A percentile compares a stretch with the other conserved stretches of the same genome.
Evolutionary conservation across 37 sponge, comb jelly and placozoan genomes (phyloP).

Genomic region (Theonella swinhoei): DNA sequence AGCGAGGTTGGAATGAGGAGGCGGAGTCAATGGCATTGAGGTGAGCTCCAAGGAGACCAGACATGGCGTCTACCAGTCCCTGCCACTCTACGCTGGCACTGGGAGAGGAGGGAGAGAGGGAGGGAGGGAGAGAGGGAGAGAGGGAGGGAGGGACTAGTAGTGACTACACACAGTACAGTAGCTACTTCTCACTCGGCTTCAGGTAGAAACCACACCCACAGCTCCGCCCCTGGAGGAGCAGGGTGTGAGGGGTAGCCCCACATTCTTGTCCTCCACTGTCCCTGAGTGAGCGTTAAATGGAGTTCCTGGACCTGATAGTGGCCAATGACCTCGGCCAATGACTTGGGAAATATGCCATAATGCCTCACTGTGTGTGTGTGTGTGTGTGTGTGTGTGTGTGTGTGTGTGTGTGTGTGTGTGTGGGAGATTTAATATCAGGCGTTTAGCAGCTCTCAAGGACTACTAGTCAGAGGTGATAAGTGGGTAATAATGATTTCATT

Average conservation of each 20-base stretch:
- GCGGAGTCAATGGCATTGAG: conserved; percentile 78
- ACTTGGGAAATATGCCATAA: conserved; percentile 92
- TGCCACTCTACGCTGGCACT: conserved; percentile 75
- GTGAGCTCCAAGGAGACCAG: conserved; percentile 91
- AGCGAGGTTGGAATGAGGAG: conserved; percentile 70
- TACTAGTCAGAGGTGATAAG: too few species aligned
- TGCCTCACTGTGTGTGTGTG: conserved; percentile 57
- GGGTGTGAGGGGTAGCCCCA: conserved; percentile 91
- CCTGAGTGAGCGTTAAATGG: conserved; percentile 92
- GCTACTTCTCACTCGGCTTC: conserved; percentile 35
- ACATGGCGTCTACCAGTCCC: conserved; percentile 86
- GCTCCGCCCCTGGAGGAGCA: conserved; percentile 93
- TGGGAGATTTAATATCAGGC: background rate
- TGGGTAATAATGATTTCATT: too few species aligned
- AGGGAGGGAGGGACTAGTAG: background rate
- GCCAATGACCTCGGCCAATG: conserved; percentile 84
- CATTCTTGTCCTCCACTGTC: conserved; percentile 82
- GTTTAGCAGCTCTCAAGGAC: background rate
- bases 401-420: background rate
- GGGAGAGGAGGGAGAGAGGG: background rate
- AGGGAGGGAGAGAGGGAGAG: background rate
- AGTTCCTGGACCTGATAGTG: conserved; percentile 91
- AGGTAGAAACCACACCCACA: conserved; percentile 90
- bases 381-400: too few species aligned
- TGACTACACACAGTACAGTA: background rate